A percentile compares a stretch with the other conserved stretches of the same genome.
Conservation (phyloP, 1,140 invertebrate species). For the Hycleus cichorii region DNA sequence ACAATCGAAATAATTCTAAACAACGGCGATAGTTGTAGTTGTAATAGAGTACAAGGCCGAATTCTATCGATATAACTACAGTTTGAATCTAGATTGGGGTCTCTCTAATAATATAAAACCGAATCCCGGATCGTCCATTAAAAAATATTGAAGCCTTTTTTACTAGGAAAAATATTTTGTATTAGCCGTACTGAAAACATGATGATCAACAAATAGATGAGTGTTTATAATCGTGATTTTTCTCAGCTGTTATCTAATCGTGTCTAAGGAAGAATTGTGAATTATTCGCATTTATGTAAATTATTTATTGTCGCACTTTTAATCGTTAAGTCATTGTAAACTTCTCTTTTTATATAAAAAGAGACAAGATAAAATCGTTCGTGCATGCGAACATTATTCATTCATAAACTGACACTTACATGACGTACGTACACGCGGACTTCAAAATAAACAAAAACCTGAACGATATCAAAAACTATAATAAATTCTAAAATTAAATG, state of each 20-base stretch:
- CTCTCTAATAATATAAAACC: too few species aligned
- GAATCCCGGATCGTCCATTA: background rate
- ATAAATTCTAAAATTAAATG: background rate
- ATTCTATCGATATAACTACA: too few species aligned
- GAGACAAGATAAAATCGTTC: conserved; percentile 17
- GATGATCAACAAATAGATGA: background rate
- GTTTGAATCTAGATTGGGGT: too few species aligned
- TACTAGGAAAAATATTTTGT: conserved; percentile 19
- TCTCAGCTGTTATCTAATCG: background rate
- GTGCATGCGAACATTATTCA: conserved; percentile 25
- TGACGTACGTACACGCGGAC: conserved; percentile 8
- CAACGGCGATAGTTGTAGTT: too few species aligned
- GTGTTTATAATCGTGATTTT: too few species aligned
- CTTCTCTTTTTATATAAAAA: background rate
- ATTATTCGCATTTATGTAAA: conserved; percentile 24
- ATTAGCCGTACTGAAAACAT: conserved; percentile 27
- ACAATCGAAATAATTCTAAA: too few species aligned
- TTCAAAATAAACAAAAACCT: background rate
- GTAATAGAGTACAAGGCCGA: too few species aligned
- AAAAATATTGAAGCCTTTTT: background rate
- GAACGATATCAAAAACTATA: background rate
- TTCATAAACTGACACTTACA: conserved; percentile 25
- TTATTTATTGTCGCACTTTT: conserved; percentile 3
- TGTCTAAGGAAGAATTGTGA: conserved; percentile 2
- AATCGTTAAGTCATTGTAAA: background rate